phyloP scores from a whole-genome alignment of 1,140 invertebrate genomes.

The Caenorhabditis remanei region DNA sequence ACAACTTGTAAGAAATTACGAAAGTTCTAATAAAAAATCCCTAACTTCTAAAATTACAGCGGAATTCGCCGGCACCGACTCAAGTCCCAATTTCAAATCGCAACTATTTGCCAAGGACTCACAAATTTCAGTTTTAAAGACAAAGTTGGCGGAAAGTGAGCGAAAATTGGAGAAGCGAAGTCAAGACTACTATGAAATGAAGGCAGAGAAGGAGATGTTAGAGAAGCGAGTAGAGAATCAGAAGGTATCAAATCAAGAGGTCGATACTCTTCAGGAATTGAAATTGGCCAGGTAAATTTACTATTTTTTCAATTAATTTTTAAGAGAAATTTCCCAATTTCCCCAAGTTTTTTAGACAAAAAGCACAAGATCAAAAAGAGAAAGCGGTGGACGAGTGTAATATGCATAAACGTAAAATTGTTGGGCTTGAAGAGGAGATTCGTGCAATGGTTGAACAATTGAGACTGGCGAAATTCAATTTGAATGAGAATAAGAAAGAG shows the following conservation, averaged over 20 bases:
- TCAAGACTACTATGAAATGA: slow-evolving; percentile 61
- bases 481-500: slow-evolving; percentile 64
- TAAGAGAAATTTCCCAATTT: too few species aligned
- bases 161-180: slow-evolving; percentile 57
- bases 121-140: slow-evolving; percentile 57
- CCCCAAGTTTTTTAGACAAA: slow-evolving; percentile 49
- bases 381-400: slow-evolving; percentile 54
- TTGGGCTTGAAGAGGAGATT: slow-evolving; percentile 55
- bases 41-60: slow-evolving; percentile 4
- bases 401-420: slow-evolving; percentile 54
- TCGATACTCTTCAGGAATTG: slow-evolving; percentile 58
- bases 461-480: slow-evolving; percentile 64
- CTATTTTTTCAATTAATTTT: background rate
- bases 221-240: slow-evolving; percentile 49
- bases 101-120: slow-evolving; percentile 61
- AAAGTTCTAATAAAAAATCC: background rate
- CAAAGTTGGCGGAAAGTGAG: slow-evolving; percentile 50
- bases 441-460: slow-evolving; percentile 61
- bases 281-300: slow-evolving; percentile 54
- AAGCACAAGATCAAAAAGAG: slow-evolving; percentile 59
- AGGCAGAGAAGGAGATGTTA: slow-evolving; percentile 61
- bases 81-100: slow-evolving; percentile 54
- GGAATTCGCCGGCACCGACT: background rate
- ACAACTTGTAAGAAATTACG: background rate
- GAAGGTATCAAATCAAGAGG: slow-evolving; percentile 39